Percentiles rank a stretch among this genome's conserved stretches.
These are phyloP conservation scores for Sus scrofa DNA, from an alignment of 2,113 vertebrate genomes.

Conservation along the genomic window DNA sequence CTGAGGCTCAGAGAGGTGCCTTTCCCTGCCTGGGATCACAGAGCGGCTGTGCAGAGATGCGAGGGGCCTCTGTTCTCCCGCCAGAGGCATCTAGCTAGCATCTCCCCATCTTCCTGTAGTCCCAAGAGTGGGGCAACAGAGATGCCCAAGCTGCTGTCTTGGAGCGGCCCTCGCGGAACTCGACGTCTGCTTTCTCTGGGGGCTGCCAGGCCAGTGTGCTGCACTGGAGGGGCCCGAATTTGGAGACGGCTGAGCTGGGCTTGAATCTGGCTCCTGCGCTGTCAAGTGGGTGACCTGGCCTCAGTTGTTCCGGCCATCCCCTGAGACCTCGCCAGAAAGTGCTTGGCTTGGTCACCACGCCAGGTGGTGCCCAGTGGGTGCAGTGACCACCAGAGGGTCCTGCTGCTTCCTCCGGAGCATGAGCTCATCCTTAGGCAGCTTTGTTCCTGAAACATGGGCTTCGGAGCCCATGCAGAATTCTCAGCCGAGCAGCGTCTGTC, in stretches of 20 bases:
- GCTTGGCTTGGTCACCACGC: background rate
- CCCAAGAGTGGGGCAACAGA: rapidly evolving
- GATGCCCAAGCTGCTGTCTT: background rate
- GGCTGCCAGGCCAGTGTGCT: background rate
- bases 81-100: background rate
- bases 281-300: background rate
- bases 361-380: rapidly evolving
- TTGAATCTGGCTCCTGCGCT: rapidly evolving
- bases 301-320: background rate
- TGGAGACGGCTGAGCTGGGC: background rate
- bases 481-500: background rate
- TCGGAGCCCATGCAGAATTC: rapidly evolving
- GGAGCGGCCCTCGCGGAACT: background rate
- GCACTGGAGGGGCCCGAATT: background rate
- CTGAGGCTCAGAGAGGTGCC: background rate
- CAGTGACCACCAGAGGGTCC: background rate
- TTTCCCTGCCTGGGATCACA: background rate
- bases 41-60: no score
- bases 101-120: background rate
- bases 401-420: rapidly evolving
- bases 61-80: rapidly evolving
- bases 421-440: background rate
- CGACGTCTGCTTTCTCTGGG: background rate
- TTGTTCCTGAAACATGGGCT: rapidly evolving
- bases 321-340: background rate